Conservation (phyloP, 2,797 vertebrate genomes). For the Catamblyrhynchus diadema region DNA sequence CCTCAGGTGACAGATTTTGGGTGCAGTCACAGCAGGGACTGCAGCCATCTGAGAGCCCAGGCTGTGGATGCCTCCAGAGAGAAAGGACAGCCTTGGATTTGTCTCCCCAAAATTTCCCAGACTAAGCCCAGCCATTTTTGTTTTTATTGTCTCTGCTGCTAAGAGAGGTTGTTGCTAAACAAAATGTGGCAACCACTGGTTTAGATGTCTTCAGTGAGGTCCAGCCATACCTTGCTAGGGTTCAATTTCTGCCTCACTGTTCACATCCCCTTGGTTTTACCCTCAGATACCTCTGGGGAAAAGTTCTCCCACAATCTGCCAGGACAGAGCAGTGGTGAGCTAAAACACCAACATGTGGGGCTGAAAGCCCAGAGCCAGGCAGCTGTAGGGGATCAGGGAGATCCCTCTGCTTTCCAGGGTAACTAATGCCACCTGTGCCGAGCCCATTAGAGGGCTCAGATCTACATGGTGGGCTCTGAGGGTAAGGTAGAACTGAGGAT, state of each 20-base stretch:
- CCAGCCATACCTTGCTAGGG: background rate
- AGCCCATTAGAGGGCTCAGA: background rate
- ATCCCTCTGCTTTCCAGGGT: background rate
- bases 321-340: background rate
- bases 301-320: background rate
- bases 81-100: background rate
- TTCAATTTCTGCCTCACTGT: background rate
- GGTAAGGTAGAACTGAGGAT: background rate
- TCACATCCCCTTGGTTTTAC: background rate
- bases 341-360: background rate
- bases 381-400: background rate
- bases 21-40: rapidly evolving
- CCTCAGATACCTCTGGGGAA: background rate
- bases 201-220: background rate
- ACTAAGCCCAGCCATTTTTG: background rate
- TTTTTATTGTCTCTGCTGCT: background rate
- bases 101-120: background rate
- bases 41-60: background rate
- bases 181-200: background rate
- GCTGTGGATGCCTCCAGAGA: background rate
- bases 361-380: background rate
- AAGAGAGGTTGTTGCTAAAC: background rate
- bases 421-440: background rate
- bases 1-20: background rate
- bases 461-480: rapidly evolving